Base-by-base conservation (phyloP, 2,797 vertebrate species). In the Cyprinella venusta region DNA sequence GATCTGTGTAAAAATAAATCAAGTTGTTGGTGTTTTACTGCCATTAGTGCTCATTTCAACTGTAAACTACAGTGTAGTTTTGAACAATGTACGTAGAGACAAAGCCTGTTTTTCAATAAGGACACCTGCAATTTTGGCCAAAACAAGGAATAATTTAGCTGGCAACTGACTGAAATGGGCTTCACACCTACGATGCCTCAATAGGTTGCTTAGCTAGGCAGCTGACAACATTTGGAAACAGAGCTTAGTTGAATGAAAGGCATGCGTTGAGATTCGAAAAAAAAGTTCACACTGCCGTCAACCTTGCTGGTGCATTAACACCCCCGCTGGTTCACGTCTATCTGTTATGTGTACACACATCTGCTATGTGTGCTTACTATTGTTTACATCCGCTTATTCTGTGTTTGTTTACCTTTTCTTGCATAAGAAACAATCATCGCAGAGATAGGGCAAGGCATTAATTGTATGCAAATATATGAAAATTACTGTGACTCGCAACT, bases 381-480 rank as follows among this genome's bases (percentile, higher is more conserved):
- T 93, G 91, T 93, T 92, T 91, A 88, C 88, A 89, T 88, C 83
- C 67, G 33, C 89, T 74, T 48, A 76, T 84, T 85, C 90, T 91
- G 86, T 93, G 90, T 93, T 93, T 93, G 92, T 91, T 94, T 93
- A 91, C 65, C 90, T 92, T 92, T 90, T 93, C 92, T 90, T 90
- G 90, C 91, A 91, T 92, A 91, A 88, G 91, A 93, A 93, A 94
- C 92, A 93, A 91, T 94, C 79, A 79, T 89, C 85, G 87, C 82
- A 10, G 88, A 91, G 89, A 91, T 90, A 89, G 91, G 84, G 89
- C 86, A 82, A 77, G 83, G 91, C 90, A 92, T 93, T 94, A 94
- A 94, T 94, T 92, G 90, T 91, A 95, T 95, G 94, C 93, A 94
- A 94, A 95, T 94, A 24, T 87, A 93, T 93, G 92, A 91, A 94